These are phyloP conservation scores for Pipa parva DNA, from an alignment of 2,113 vertebrate genomes.

Conservation along the genomic window DNA sequence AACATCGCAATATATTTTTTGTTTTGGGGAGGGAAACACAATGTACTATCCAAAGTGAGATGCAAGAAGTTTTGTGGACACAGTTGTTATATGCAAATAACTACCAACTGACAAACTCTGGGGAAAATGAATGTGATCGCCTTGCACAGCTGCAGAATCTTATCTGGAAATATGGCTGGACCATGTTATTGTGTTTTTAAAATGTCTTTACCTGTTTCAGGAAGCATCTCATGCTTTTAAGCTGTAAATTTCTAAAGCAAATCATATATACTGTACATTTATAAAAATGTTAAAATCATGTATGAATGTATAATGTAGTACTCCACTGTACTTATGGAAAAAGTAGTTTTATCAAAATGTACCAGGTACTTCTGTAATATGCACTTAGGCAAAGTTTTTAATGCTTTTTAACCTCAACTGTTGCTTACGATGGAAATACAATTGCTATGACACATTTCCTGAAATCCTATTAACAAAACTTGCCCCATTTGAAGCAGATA, in stretches of 20 bases:
- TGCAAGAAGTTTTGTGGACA: slow-evolving; percentile 42
- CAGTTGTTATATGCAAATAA: too few relatives aligned
- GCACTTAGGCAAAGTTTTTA: slow-evolving; percentile 50
- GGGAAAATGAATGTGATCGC: slow-evolving; percentile 42
- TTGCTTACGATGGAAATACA: slow-evolving; percentile 36
- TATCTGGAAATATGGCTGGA: slow-evolving; percentile 69
- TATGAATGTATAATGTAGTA: slow-evolving; percentile 61
- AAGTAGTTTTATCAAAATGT: slow-evolving; percentile 50
- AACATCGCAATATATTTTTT: slow-evolving; percentile 28
- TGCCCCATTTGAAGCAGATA: slow-evolving; percentile 23
- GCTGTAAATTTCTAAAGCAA: slow-evolving; percentile 67
- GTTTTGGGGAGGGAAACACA: neutral
- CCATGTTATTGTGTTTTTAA: slow-evolving; percentile 63
- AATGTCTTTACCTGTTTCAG: slow-evolving; percentile 56
- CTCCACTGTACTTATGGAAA: slow-evolving; percentile 50
- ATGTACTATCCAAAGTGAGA: slow-evolving; percentile 17
- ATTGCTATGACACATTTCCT: slow-evolving; percentile 42
- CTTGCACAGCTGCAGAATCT: slow-evolving; percentile 48
- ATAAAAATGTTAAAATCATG: slow-evolving; percentile 54
- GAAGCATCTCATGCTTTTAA: slow-evolving; percentile 48
- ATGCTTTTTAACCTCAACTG: slow-evolving; percentile 42
- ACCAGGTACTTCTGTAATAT: slow-evolving; percentile 61
- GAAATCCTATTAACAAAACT: slow-evolving; percentile 51
- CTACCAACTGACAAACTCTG: slow-evolving; percentile 38
- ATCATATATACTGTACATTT: slow-evolving; percentile 60